Evolutionary conservation across 2,888 invertebrate species (phyloP).

Genomic region (Apamea epomidion): DNA sequence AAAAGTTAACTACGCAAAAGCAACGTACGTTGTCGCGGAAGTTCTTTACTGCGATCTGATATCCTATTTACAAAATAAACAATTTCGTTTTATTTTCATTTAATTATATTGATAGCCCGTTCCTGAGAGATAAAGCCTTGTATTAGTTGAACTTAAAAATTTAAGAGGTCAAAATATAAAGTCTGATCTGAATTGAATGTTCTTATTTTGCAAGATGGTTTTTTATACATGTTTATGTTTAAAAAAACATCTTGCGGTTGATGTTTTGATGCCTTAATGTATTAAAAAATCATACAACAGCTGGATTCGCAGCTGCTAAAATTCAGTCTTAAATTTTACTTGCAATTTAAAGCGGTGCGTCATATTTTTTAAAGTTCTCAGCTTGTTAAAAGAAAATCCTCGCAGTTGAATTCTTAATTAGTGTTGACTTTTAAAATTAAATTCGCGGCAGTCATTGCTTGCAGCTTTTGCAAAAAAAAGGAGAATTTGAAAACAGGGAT

Average conservation of each 20-base stretch:
- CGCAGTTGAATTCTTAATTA: constrained; percentile 44
- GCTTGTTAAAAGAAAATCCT: constrained; percentile 15
- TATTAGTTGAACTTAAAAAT: neutral
- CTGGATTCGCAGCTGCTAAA: neutral
- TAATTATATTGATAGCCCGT: no score
- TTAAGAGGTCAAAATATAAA: neutral
- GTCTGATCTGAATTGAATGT: neutral
- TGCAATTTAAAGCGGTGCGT: neutral
- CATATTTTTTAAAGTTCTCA: constrained; percentile 32
- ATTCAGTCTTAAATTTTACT: neutral
- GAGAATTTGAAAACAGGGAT: neutral
- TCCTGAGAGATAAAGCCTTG: neutral
- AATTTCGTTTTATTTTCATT: neutral
- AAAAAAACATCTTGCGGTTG: neutral
- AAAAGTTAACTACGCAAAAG: no score
- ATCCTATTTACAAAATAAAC: neutral
- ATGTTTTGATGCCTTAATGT: neutral
- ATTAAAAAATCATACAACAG: neutral
- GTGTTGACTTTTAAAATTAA: constrained; percentile 52
- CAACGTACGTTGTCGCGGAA: no score
- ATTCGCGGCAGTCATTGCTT: constrained; percentile 29
- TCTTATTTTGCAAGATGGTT: neutral
- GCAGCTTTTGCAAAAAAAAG: constrained; percentile 15
- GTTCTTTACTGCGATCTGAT: neutral
- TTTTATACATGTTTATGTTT: no score